Percentiles rank a stretch among this genome's conserved stretches.
Conservation (phyloP, 2,888 invertebrate genomes). For the Nymphalis c-album region DNA sequence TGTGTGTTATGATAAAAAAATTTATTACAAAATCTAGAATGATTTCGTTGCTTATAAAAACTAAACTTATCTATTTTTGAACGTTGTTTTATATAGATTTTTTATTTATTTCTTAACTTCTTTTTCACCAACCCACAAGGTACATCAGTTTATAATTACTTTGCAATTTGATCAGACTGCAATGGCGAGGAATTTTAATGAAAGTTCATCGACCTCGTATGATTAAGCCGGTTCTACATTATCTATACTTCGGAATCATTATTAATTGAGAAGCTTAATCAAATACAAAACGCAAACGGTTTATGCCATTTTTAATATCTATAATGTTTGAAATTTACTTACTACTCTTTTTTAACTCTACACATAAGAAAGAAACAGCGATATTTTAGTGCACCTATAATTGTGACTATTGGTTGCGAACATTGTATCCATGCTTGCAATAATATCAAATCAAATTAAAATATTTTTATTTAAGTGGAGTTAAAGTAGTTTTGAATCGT, state of each 20-base stretch:
- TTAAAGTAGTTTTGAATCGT: too few species aligned
- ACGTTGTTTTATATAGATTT: neutral
- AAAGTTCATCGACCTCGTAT: constrained; percentile 19
- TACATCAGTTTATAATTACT: neutral
- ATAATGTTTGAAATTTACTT: too few species aligned
- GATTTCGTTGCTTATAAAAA: too few species aligned
- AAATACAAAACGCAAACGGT: neutral
- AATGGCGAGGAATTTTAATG: constrained; percentile 17
- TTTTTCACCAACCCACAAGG: neutral
- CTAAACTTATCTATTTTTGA: neutral
- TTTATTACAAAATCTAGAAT: too few species aligned
- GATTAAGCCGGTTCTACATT: constrained; percentile 20
- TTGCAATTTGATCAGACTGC: constrained; percentile 14
- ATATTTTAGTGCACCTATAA: too few species aligned
- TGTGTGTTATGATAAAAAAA: too few species aligned
- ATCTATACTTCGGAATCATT: constrained; percentile 3
- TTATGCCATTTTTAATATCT: neutral
- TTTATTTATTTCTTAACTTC: neutral
- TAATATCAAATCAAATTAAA: too few species aligned
- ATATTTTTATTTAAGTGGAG: too few species aligned
- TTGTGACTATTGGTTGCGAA: too few species aligned
- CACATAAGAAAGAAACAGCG: too few species aligned
- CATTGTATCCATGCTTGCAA: too few species aligned
- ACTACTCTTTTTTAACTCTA: too few species aligned
- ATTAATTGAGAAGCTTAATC: constrained; percentile 12